phyloP scores from a whole-genome alignment of 2,797 vertebrate species.

The Notoglanidium macrostoma region DNA sequence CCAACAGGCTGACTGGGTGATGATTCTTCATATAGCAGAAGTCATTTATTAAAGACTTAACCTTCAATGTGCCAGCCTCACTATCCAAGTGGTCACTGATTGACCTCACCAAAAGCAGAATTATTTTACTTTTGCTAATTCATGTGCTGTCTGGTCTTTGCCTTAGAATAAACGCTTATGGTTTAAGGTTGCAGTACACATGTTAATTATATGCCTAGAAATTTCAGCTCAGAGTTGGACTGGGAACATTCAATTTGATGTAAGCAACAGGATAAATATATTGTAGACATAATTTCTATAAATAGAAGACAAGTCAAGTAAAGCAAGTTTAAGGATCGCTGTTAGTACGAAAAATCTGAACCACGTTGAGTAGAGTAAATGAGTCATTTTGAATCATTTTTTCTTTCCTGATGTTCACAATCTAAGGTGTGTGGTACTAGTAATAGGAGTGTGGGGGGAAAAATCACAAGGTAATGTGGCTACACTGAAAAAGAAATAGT shows the following conservation, averaged over 20 bases:
- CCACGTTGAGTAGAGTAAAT: not conserved
- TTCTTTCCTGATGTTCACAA: not conserved
- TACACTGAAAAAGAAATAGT: not conserved
- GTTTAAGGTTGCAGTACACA: constrained; percentile 16
- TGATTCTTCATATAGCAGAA: not conserved
- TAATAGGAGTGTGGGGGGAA: not conserved
- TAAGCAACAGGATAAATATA: constrained; percentile 34
- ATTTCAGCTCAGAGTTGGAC: constrained; percentile 32
- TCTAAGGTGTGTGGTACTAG: not conserved
- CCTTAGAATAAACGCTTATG: constrained; percentile 39
- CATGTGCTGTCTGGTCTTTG: constrained; percentile 20
- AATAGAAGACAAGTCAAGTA: not conserved
- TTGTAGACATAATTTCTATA: constrained; percentile 33
- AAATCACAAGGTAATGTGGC: not conserved
- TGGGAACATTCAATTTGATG: constrained; percentile 33
- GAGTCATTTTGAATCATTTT: not conserved
- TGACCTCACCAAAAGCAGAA: not conserved
- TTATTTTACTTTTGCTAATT: not conserved
- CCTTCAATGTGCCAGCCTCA: not conserved
- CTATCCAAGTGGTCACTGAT: constrained; percentile 27
- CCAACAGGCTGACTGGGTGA: not conserved
- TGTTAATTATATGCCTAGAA: constrained; percentile 42
- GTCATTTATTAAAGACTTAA: constrained; percentile 26
- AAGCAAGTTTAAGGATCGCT: not conserved
- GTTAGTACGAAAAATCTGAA: not conserved